Evolutionary conservation across 2,113 vertebrate species (phyloP).

Genomic region (Promerops cafer): DNA sequence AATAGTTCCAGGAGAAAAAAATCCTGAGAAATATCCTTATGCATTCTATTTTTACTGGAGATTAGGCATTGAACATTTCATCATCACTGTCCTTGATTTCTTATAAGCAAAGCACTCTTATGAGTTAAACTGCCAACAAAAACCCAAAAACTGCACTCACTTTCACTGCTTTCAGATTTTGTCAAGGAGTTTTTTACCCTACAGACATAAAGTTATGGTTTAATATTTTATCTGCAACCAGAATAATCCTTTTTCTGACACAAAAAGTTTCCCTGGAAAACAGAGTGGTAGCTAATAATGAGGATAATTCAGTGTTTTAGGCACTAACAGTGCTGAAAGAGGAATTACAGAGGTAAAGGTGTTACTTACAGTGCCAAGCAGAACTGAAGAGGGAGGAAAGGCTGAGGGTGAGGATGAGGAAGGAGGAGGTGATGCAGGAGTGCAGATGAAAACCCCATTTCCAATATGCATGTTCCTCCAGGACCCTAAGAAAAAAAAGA

Average conservation of each 20-base stretch:
- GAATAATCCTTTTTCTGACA: not conserved
- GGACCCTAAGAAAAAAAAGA: not conserved
- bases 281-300: not conserved
- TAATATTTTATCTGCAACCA: not conserved
- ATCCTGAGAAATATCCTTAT: not conserved
- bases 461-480: accelerated
- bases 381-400: not conserved
- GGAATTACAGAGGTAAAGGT: not conserved
- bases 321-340: not conserved
- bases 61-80: not conserved
- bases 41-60: not conserved
- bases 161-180: not conserved
- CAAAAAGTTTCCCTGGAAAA: not conserved
- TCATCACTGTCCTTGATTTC: not conserved
- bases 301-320: not conserved
- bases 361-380: not conserved
- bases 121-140: not conserved
- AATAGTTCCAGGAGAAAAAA: not conserved
- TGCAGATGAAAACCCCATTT: not conserved
- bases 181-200: not conserved
- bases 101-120: not conserved
- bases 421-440: not conserved
- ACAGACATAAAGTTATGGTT: not conserved
- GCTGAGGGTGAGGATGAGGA: not conserved
- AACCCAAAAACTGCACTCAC: accelerated